Percentiles rank a stretch among this genome's conserved stretches.
Evolutionary conservation across 2,113 vertebrate species (phyloP).

Genomic region (Clinocottus analis): DNA sequence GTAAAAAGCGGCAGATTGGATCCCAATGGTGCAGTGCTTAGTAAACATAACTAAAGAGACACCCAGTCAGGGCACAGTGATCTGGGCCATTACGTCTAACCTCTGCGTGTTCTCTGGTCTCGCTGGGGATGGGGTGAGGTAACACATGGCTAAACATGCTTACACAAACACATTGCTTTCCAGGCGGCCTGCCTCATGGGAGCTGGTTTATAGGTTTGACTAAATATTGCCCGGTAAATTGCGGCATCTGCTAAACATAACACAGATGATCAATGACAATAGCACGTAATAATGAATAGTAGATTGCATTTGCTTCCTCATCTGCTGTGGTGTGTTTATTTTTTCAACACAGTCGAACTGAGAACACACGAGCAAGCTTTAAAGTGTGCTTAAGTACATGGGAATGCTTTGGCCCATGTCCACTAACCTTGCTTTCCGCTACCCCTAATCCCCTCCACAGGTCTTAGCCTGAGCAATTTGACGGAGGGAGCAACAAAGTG

Average conservation of each 20-base stretch:
- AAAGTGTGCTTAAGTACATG: constrained; percentile 10
- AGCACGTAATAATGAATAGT: not conserved
- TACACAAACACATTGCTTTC: constrained; percentile 62
- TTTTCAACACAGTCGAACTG: not conserved
- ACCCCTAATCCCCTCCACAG: constrained; percentile 35
- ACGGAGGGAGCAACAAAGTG: constrained; percentile 58
- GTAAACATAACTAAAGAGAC: constrained; percentile 67
- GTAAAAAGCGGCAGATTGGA: constrained; percentile 60
- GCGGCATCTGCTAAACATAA: constrained; percentile 38
- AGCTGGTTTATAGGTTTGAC: constrained; percentile 32
- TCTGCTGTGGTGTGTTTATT: not conserved
- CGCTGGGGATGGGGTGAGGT: constrained; percentile 38
- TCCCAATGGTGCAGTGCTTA: constrained; percentile 64
- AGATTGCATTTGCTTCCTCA: not conserved
- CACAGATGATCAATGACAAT: constrained; percentile 35
- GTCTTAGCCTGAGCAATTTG: constrained; percentile 61
- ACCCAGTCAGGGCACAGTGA: constrained; percentile 51
- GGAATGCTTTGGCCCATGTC: constrained; percentile 26
- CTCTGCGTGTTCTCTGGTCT: constrained; percentile 60
- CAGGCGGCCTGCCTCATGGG: constrained; percentile 33
- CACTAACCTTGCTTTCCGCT: constrained; percentile 42
- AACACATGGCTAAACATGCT: constrained; percentile 71
- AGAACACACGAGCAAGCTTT: constrained; percentile 8
- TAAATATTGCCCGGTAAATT: constrained; percentile 43
- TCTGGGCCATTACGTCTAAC: constrained; percentile 72